Base-by-base conservation (phyloP, 2,797 vertebrate species). In the Pangasius mekongensis region DNA sequence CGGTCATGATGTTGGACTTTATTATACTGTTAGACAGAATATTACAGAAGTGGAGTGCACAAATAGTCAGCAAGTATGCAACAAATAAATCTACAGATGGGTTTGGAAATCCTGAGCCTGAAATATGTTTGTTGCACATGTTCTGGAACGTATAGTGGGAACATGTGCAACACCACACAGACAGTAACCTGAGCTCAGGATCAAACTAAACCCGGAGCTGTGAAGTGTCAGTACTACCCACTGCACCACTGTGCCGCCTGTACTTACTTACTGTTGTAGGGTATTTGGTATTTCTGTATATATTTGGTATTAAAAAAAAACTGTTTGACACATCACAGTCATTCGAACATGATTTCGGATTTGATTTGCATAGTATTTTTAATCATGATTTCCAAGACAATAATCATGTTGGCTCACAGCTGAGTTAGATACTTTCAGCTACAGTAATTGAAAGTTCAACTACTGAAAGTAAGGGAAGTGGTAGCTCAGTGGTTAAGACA, bases 111-210 rank as follows among this genome's bases (percentile, higher is more conserved):
- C 47, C 14, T 52, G 47, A 77, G 74, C 10, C 74, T 77, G 47
- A 77, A 30, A 77, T 77, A 77, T 52, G 47, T 52, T 77, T 52
- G 43, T 30, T 78, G 76, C 76, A 24, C 24, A 30, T 77, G 27
- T 77, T 54, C 74, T 77, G 9, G 30, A 80, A 80, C 10, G 39
- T 80, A 56, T 1, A 80, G 30, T 20, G 30, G 13, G 16, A 80
- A 33, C 30, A 56, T 11, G 30, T 56, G 77, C 36, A 80, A 80
- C 52, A 33, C 52, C 77, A 80, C 18, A 10, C 49, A 78, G 49
- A 56, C n/a, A 11, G 77, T 56, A 80, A 80, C 18, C 52, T 78
- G n/a, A 56, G n/a, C 76, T 78, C n/a, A 78, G 18, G 52, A 56
- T 3, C 3, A 1, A 30, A 78, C n/a, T 33, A 58, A 20, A 8